These are phyloP conservation scores for Drosophila dives DNA, from an alignment of 2,888 invertebrate species.

Conservation along the genomic window DNA sequence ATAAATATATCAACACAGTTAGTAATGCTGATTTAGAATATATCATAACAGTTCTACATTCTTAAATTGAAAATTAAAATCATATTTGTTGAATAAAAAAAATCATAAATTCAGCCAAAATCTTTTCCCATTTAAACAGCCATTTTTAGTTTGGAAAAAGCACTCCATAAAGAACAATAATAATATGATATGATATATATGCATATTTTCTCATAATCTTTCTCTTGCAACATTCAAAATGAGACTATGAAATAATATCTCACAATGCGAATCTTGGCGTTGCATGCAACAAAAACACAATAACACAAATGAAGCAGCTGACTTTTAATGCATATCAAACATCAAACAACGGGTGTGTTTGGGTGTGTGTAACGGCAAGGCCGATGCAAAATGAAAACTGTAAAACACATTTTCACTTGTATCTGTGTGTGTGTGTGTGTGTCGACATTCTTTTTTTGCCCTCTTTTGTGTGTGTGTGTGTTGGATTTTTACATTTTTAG, in stretches of 20 bases:
- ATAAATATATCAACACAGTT: background rate
- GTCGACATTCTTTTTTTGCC: constrained; percentile 37
- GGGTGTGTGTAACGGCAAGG: constrained; percentile 35
- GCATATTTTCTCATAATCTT: background rate
- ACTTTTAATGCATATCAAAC: constrained; percentile 46
- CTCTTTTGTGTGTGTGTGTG: constrained; percentile 25
- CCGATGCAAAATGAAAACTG: constrained; percentile 61
- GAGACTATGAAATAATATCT: background rate
- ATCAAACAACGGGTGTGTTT: constrained; percentile 21
- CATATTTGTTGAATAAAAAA: background rate
- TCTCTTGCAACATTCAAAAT: background rate
- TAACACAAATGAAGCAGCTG: constrained; percentile 27
- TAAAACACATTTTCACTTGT: constrained; percentile 59
- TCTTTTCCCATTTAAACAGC: background rate
- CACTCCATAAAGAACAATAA: background rate
- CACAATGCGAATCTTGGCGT: constrained; percentile 19
- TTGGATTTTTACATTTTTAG: constrained; percentile 72
- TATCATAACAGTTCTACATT: background rate
- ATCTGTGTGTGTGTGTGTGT: constrained; percentile 42
- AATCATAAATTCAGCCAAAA: background rate
- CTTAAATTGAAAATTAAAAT: background rate
- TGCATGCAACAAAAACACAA: background rate
- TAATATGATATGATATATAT: background rate
- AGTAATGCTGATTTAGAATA: background rate
- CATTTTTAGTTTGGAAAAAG: background rate